Evolutionary conservation across 1,140 invertebrate genomes (phyloP), one percentile per base, ranked within the genome.

Genomic region (Prorops nasuta): DNA sequence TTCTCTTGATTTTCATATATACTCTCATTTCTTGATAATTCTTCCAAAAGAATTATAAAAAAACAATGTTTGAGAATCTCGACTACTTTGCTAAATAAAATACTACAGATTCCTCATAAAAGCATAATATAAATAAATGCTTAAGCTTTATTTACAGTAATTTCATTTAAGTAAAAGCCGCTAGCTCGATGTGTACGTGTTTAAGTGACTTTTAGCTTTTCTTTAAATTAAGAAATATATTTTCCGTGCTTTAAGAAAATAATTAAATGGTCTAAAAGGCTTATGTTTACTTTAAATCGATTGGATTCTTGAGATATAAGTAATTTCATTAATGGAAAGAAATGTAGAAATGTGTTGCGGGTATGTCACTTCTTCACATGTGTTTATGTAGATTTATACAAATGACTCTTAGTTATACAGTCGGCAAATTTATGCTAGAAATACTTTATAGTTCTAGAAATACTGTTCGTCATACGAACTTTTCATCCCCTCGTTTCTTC

Each of bases 71-170:
- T 50, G 41, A 46, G 43, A 58, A 56, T 22, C 50, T 54, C 42
- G 44, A 49, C 58, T 60, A 60, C 34, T 51, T 58, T 63, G 61
- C 69, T 72, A 72, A 66, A 73, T 77, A 76, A 73, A 75, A 77
- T 75, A 75, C 70, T 76, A 74, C 66, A 52, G 57, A 61, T 66
- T 60, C 58, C 55, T 67, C 55, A 62, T 71, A 67, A 69, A 74
- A 72, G 66, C 67, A 71, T 55, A 54, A 60, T 72, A 76, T 77
- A 76, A 74, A 77, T 76, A 76, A 74, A 75, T 76, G 71, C 71
- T 63, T 66, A 76, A 75, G 71, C 70, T 60, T 51, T 76, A 75
- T 75, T 60, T 74, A 77, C 69, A 76, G 46, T 68, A 49, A 54
- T 50, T 43, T 54, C 50, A 39, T 66, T 74, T 75, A 77, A 77